Percentiles rank a stretch among this genome's conserved stretches.
Conservation (phyloP, 2,113 vertebrate species). For the Gymnorhina tibicen region DNA sequence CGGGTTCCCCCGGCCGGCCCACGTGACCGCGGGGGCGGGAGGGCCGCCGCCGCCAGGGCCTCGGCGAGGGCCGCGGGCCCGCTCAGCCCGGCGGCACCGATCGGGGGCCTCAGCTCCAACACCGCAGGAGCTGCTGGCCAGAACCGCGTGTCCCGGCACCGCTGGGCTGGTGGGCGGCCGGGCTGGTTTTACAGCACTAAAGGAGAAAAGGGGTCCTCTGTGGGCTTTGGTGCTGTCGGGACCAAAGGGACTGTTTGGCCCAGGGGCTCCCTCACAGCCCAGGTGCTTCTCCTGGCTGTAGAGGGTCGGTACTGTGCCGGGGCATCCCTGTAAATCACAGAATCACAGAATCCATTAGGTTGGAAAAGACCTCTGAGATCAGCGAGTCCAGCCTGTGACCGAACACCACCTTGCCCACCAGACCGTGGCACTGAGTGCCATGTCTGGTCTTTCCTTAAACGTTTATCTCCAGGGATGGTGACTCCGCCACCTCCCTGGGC, state of each 20-base stretch:
- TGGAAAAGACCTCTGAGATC: background rate
- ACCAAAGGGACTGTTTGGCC: background rate
- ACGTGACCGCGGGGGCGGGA: too few relatives aligned
- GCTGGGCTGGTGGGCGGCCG: background rate
- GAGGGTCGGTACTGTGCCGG: background rate
- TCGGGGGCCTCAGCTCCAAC: too few relatives aligned
- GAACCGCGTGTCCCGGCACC: too few relatives aligned
- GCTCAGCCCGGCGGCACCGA: rapidly evolving
- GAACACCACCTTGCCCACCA: rapidly evolving
- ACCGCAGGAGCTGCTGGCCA: background rate
- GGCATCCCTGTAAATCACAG: background rate
- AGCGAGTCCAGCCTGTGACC: rapidly evolving
- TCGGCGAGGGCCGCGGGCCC: rapidly evolving
- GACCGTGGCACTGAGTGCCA: too few relatives aligned
- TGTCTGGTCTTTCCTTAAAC: background rate
- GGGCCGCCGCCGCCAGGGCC: background rate
- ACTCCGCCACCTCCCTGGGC: background rate
- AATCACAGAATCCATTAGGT: background rate
- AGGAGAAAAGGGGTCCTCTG: background rate
- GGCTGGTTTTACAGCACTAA: background rate
- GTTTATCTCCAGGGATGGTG: too few relatives aligned
- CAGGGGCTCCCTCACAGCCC: background rate
- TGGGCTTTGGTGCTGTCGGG: background rate
- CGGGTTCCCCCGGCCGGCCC: too few relatives aligned
- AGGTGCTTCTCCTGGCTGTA: background rate